These are phyloP conservation scores for Lepidochrysops patricia DNA, from an alignment of 2,888 invertebrate species.

Conservation along the genomic window DNA sequence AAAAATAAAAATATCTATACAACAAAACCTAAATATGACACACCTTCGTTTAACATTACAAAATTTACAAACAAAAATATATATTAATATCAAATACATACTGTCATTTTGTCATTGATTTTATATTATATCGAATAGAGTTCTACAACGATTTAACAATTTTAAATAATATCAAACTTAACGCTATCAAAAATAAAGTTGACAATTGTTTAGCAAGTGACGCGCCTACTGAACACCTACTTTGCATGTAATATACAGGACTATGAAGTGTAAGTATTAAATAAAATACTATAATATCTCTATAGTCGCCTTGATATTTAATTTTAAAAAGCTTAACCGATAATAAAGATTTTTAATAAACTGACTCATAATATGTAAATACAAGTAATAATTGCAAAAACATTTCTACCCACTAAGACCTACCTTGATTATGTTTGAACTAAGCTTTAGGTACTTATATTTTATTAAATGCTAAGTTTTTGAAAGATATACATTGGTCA, in stretches of 20 bases:
- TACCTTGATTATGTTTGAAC: constrained; percentile 1
- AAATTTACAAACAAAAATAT: not conserved
- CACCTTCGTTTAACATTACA: not conserved
- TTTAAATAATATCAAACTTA: not conserved
- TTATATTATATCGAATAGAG: not conserved
- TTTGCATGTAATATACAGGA: not conserved
- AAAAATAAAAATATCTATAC: not conserved
- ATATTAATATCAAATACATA: not conserved
- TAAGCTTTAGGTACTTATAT: not conserved
- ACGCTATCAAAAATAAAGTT: not conserved
- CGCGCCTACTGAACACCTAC: not conserved
- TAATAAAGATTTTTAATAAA: not conserved
- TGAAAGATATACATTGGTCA: not conserved
- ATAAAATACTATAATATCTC: not conserved
- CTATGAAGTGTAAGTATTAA: not conserved
- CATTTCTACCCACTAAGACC: not conserved
- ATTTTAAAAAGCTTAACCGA: no score
- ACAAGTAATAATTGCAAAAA: not conserved
- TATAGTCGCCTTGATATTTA: not conserved
- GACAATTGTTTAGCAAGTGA: not conserved
- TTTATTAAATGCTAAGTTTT: not conserved
- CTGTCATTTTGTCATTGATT: not conserved
- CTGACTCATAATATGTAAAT: not conserved
- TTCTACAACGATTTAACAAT: not conserved
- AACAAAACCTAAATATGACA: not conserved